Base-by-base conservation (phyloP, 2,888 invertebrate species). In the Ctenicera cuprea region DNA sequence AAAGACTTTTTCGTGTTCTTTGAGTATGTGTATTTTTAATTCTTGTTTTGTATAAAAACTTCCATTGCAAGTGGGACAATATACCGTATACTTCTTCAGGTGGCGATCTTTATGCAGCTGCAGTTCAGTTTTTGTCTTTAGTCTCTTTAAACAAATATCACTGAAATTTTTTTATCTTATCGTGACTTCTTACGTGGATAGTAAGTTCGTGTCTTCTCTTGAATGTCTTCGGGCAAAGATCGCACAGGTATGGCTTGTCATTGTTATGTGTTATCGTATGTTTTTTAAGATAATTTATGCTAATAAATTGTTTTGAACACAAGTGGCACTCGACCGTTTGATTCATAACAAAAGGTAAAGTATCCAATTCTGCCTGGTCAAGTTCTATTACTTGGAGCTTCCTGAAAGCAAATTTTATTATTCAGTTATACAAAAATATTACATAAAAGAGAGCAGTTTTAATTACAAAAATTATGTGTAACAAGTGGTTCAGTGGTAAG, bases 21-120 rank as follows among this genome's bases (percentile, higher is more conserved):
- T 57, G 1, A 64, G 70, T 33, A 72, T 64, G 38, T 76, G 76
- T 4, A 20, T 64, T 12, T 64, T 64, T 26, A 71, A 11, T 64
- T 20, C 22, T 69, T 61, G 9, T 43, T 57, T 0, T n/a, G 8
- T 16, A 4, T 33, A 38, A 30, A 73, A 75, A 9, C 33, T 41
- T n/a, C 68, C 75, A 5, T 59, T 67, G 12, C 76, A 76, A 9
- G 38, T 62, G 0, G 71, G 41, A 30, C 76, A 76, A 2, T 67
- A 12, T 1, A 20, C 4, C 22, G 20, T 11, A 11, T 22, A 50
- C 5, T 22, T 50, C 5, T 50, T 50, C 5, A 22, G 7, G 5
- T 50, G 50, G 3, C 20, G 50, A 22, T 22, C 18, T 22, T 12
- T 22, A 22, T 50, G 50, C 2, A 11, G 5, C 5, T 22, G 20